Conservation (phyloP, 2,888 invertebrate genomes). For the Chloromyia formosa region DNA sequence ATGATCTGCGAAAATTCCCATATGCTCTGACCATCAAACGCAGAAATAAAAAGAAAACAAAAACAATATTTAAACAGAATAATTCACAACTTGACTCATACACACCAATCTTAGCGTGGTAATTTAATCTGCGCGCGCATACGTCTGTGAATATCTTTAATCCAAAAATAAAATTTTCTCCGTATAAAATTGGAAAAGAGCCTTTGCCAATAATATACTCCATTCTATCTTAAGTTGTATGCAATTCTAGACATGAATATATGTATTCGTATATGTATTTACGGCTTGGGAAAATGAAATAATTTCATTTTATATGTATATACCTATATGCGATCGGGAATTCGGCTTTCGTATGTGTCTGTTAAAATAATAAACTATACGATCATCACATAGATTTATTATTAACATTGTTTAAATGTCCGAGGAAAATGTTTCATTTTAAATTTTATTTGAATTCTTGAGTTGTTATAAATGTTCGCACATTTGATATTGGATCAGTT, state of each 20-base stretch:
- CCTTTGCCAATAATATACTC: no score
- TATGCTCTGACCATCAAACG: no score
- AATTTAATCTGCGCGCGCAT: conserved; percentile 45
- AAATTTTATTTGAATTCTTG: no score
- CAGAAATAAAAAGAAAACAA: no score
- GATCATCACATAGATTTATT: background rate
- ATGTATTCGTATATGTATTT: no score
- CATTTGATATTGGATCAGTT: no score
- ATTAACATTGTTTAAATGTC: conserved; percentile 8
- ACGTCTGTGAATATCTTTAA: background rate
- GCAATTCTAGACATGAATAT: no score
- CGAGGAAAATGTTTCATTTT: conserved; percentile 2
- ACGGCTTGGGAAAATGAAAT: background rate
- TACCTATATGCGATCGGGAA: background rate
- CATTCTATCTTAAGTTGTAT: background rate
- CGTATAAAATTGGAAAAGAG: conserved; percentile 22
- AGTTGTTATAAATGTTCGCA: no score
- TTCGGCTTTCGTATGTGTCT: background rate
- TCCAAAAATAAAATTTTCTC: conserved; percentile 41
- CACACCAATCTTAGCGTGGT: background rate
- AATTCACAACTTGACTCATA: no score
- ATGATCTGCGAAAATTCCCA: no score
- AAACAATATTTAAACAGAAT: no score
- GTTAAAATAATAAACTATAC: conserved; percentile 16
- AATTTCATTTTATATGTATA: background rate